Percentiles rank a stretch among this genome's conserved stretches.
These are phyloP conservation scores for Epistrophella euchroma DNA, from an alignment of 2,888 invertebrate genomes.

Conservation along the genomic window DNA sequence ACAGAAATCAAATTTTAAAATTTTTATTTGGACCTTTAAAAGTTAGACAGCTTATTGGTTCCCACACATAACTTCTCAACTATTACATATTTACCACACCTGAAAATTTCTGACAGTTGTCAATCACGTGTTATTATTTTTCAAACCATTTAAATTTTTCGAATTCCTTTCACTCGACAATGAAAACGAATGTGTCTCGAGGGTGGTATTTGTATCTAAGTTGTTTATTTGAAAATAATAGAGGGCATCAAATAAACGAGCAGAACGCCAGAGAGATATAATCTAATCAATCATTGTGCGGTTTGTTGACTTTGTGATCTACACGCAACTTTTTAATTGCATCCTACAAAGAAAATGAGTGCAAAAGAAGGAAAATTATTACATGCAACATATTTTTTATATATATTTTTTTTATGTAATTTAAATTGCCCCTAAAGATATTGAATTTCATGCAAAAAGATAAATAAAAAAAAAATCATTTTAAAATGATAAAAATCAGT, in stretches of 20 bases:
- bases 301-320: slow-evolving; percentile 11
- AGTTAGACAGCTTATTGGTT: slow-evolving; percentile 14
- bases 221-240: slow-evolving; percentile 63
- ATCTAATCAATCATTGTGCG: slow-evolving; percentile 70
- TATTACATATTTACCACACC: slow-evolving; percentile 31
- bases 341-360: neutral
- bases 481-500: slow-evolving; percentile 73
- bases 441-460: slow-evolving; percentile 59
- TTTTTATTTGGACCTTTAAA: slow-evolving; percentile 46
- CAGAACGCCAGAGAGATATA: slow-evolving; percentile 29
- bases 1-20: slow-evolving; percentile 54
- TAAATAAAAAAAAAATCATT: slow-evolving; percentile 23
- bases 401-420: neutral
- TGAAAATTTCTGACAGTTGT: slow-evolving; percentile 62
- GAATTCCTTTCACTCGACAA: slow-evolving; percentile 7
- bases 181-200: slow-evolving; percentile 24
- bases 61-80: slow-evolving; percentile 44
- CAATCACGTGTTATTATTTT: slow-evolving; percentile 29
- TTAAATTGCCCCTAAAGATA: slow-evolving; percentile 51
- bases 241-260: slow-evolving; percentile 32
- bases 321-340: slow-evolving; percentile 44
- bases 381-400: slow-evolving; percentile 34
- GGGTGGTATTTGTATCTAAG: slow-evolving; percentile 45
- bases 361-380: slow-evolving; percentile 46
- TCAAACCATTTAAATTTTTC: slow-evolving; percentile 1